These are phyloP conservation scores for Glyptemys insculpta DNA, from an alignment of 2,797 vertebrate species.

Conservation along the genomic window DNA sequence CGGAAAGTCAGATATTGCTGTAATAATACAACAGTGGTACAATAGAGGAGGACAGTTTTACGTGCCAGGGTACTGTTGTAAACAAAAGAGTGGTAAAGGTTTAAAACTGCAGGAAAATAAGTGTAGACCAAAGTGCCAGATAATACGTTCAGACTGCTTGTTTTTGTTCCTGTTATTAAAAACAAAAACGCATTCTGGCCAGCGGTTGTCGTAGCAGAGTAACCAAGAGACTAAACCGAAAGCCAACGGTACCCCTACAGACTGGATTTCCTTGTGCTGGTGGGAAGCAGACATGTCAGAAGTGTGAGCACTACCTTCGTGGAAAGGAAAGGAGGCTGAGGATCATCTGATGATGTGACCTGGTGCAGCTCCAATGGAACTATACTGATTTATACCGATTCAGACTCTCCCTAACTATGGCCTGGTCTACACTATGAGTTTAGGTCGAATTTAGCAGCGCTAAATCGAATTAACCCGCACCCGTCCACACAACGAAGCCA, in stretches of 20 bases:
- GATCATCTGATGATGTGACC: neutral
- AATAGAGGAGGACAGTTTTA: neutral
- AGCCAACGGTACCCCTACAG: neutral
- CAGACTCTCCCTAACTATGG: neutral
- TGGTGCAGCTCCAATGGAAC: neutral
- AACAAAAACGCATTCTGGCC: neutral
- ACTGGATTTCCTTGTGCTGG: rapidly evolving
- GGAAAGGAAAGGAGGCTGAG: too few relatives aligned
- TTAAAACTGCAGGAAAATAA: constrained; percentile 6
- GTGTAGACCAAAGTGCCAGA: neutral
- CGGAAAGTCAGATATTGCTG: neutral
- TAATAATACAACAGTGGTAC: neutral
- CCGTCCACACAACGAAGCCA: too few relatives aligned
- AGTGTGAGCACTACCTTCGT: neutral
- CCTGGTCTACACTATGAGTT: too few relatives aligned
- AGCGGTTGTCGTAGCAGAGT: neutral
- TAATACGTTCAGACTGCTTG: neutral
- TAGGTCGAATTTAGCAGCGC: too few relatives aligned
- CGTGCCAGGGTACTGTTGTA: neutral
- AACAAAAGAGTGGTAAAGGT: neutral
- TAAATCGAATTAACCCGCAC: too few relatives aligned
- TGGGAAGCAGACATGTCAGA: neutral
- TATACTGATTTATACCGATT: neutral
- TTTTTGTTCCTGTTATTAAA: neutral
- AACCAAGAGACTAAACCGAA: neutral